phyloP scores from a whole-genome alignment of 2,113 vertebrate genomes.

The Heterochromis multidens region DNA sequence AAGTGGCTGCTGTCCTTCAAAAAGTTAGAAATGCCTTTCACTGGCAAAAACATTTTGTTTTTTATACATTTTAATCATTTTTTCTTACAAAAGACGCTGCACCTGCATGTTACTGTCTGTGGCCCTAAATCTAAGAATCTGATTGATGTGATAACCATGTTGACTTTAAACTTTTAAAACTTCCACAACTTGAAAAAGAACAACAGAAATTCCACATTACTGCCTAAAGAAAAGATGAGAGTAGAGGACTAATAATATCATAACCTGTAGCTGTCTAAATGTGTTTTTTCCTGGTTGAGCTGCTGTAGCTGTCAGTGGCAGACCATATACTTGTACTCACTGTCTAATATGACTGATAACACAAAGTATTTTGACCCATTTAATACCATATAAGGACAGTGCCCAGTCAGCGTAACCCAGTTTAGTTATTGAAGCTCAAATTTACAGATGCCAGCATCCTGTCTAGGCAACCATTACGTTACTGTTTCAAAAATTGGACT shows the following conservation, averaged over 20 bases:
- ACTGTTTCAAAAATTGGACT: too few relatives aligned
- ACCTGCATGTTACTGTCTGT: not conserved
- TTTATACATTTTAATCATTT: not conserved
- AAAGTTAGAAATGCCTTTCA: conserved; percentile 22
- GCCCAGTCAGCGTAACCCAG: not conserved
- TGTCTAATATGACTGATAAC: not conserved
- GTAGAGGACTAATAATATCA: not conserved
- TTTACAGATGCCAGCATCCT: too few relatives aligned
- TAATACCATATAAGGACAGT: not conserved
- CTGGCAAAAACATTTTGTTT: not conserved
- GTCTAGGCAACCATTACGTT: too few relatives aligned
- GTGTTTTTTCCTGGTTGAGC: not conserved
- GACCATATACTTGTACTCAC: not conserved
- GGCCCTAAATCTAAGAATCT: not conserved
- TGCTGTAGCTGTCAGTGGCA: not conserved
- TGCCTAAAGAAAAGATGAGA: not conserved
- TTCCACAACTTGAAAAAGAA: not conserved
- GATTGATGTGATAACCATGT: not conserved
- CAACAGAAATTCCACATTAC: not conserved
- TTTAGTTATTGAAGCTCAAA: not conserved
- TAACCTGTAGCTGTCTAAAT: not conserved
- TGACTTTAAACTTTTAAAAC: not conserved
- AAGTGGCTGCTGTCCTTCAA: conserved; percentile 25
- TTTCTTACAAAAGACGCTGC: not conserved
- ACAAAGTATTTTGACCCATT: not conserved